Percentiles rank a stretch among this genome's conserved stretches.
These are phyloP conservation scores for Tetragnatha montana DNA, from an alignment of 2,888 invertebrate species.

Conservation along the genomic window DNA sequence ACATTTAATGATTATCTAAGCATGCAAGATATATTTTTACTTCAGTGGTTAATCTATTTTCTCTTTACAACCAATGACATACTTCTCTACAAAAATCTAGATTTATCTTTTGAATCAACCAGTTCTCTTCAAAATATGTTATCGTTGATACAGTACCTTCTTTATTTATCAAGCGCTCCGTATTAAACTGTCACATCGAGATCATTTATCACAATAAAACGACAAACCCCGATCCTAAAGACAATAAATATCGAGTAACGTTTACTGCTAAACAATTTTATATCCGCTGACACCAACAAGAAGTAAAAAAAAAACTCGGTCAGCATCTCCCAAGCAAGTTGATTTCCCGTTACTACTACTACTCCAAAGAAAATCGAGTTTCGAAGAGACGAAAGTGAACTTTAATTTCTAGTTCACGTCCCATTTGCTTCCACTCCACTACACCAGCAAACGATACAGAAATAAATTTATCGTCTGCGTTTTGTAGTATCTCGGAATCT, in stretches of 20 bases:
- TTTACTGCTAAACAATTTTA: neutral
- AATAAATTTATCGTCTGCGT: neutral
- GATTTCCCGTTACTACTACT: neutral
- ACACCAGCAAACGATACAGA: neutral
- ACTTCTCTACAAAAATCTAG: no score
- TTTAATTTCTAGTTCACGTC: slow-evolving; percentile 1
- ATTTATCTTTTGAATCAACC: no score
- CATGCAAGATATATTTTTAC: no score
- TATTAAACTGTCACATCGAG: no score
- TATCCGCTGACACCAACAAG: neutral
- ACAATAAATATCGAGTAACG: neutral
- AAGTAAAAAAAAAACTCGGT: neutral
- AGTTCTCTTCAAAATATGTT: no score
- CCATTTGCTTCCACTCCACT: neutral
- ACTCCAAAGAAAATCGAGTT: neutral
- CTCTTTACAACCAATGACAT: no score
- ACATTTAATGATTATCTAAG: no score
- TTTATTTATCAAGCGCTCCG: no score
- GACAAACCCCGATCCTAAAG: no score
- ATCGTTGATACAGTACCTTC: no score
- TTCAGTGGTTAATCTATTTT: no score
- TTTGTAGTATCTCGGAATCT: neutral
- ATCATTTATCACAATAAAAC: no score
- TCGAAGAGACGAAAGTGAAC: neutral
- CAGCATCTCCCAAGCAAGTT: neutral